These are phyloP conservation scores for Crepidodera aurea DNA, from an alignment of 2,888 invertebrate genomes.

Conservation along the genomic window DNA sequence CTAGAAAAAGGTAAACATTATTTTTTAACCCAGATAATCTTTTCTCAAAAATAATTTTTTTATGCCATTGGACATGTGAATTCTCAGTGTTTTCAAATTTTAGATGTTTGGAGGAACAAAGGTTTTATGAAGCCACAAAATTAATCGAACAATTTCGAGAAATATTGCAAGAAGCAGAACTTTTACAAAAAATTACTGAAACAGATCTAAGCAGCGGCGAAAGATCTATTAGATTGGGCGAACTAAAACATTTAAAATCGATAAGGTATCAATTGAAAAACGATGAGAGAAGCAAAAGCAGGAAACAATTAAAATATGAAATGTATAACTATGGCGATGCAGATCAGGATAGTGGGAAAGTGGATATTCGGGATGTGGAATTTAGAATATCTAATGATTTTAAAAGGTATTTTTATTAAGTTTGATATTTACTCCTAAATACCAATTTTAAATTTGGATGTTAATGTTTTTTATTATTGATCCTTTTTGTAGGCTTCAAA, in stretches of 20 bases:
- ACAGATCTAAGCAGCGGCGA: conserved; percentile 73
- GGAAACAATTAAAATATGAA: conserved; percentile 77
- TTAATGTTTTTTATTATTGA: no score
- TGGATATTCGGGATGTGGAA: conserved; percentile 61
- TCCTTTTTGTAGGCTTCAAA: conserved; percentile 55
- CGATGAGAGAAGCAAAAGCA: conserved; percentile 73
- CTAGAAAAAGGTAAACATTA: conserved; percentile 70
- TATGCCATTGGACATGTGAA: no score
- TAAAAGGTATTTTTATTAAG: conserved; percentile 39
- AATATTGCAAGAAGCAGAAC: conserved; percentile 70
- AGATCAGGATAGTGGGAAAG: conserved; percentile 64
- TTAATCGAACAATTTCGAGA: conserved; percentile 88
- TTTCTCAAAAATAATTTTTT: no score
- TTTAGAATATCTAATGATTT: conserved; percentile 81
- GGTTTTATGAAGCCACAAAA: conserved; percentile 96
- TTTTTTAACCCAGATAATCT: no score
- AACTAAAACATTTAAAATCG: conserved; percentile 84
- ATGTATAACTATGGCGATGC: conserved; percentile 71
- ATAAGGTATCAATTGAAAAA: conserved; percentile 63
- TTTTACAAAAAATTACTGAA: conserved; percentile 51
- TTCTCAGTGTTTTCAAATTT: no score
- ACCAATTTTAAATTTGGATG: no score
- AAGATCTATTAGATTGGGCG: conserved; percentile 84
- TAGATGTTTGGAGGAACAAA: conserved; percentile 90
- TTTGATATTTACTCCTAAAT: no score